Evolutionary conservation across 2,797 vertebrate species (phyloP).

Genomic region (Paedocypris micromegethes): DNA sequence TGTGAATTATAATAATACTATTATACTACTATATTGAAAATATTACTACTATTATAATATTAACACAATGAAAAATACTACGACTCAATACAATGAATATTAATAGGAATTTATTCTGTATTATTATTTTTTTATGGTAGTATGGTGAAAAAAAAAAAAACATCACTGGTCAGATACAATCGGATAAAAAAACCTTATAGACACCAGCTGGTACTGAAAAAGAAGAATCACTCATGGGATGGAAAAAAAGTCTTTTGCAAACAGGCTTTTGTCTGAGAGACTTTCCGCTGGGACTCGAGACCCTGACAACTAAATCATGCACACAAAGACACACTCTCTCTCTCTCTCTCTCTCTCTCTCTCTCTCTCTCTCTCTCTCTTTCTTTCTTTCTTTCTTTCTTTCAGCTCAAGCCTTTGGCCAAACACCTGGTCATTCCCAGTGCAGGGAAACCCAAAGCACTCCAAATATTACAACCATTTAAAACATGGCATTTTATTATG

Average conservation of each 20-base stretch:
- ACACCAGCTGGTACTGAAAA: background rate
- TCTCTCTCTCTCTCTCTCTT: background rate
- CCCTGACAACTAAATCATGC: conserved; percentile 7
- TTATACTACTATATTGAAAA: no score
- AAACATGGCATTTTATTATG: conserved; percentile 12
- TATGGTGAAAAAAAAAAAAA: no score
- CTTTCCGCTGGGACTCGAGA: conserved; percentile 8
- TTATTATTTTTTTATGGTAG: no score
- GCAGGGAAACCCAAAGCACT: background rate
- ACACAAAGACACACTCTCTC: background rate
- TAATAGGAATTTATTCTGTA: no score
- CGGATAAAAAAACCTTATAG: background rate
- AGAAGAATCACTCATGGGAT: background rate
- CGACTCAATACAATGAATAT: no score
- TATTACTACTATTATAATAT: no score
- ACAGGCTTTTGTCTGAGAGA: conserved; percentile 20
- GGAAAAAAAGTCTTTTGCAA: conserved; percentile 6
- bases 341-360: background rate
- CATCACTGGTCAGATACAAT: no score
- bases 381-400: background rate
- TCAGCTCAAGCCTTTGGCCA: background rate
- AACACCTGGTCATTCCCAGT: background rate
- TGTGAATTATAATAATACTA: no score
- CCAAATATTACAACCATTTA: conserved; percentile 1
- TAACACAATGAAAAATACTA: no score